Evolutionary conservation across 2,888 invertebrate species (phyloP), one percentile per base, ranked within the genome.

Genomic region (Cinara cedri): DNA sequence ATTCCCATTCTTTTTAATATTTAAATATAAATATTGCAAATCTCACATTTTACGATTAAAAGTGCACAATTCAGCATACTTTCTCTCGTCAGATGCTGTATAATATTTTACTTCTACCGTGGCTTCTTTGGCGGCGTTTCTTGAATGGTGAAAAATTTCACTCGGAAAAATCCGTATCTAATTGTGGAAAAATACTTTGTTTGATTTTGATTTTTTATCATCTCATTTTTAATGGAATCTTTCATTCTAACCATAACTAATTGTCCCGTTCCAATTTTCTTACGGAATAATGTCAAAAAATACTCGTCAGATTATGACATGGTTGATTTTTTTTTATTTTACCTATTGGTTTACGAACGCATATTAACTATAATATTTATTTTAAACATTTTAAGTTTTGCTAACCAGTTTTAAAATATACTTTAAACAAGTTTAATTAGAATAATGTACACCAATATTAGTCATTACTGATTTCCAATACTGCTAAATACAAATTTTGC

Each of bases 131-230:
- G 57, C 76, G 76, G 76, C 57, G 42, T 62, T 46, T 70, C 24
- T 51, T 78, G 68, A 78, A 78, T 78, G 21, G 60, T 51, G 60
- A 78, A 78, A 78, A 78, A 70, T 78, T 78, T 78, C 51, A 60
- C 78, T 70, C 19, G 68, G 78, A 60, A 78, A 62, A 78, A 78
- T 78, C 78, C 78, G 78, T 78, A 51, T 78, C 78, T 78, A 78
- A 78, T 78, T 54, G 46, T 68, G 57, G 76, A 65, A 76, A 76
- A 78, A 78, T 26, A 78, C 57, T 65, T 63, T 63, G 68, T 60
- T 78, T 60, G 76, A 57, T 26, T 68, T 78, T 57, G 34, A 19
- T 66, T 62, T 62, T 78, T 68, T 19, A 63, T 55, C 68, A 42
- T 26, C n/a, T 24, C 3, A 26, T 68, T 65, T 63, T 44, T 57